A percentile compares a stretch with the other conserved stretches of the same genome.
Evolutionary conservation across 2,113 vertebrate species (phyloP).

Genomic region (Sinocyclocheilus anshuiensis): DNA sequence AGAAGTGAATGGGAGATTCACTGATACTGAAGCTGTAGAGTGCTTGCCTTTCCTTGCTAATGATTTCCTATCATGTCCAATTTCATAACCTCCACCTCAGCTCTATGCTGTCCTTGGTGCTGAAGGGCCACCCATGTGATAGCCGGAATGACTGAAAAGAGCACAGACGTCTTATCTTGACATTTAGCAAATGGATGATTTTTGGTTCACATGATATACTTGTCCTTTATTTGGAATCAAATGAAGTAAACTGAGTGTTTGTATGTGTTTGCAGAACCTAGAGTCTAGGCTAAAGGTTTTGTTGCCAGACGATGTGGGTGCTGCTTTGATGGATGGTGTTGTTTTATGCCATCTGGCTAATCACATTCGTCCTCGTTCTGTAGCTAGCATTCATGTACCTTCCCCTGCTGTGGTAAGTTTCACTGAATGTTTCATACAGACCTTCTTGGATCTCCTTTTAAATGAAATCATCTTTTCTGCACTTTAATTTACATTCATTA

Average conservation of each 20-base stretch:
- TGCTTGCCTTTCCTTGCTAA: neutral
- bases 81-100: neutral
- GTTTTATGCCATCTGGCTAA: slow-evolving; percentile 98
- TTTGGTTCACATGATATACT: neutral
- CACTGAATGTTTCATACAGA: neutral
- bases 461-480: neutral
- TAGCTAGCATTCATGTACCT: slow-evolving; percentile 96
- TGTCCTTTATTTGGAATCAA: neutral
- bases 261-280: slow-evolving; percentile 81
- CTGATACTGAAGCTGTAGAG: neutral
- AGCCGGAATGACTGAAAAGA: neutral
- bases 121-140: neutral
- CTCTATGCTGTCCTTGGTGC: slow-evolving; percentile 6
- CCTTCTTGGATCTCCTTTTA: neutral
- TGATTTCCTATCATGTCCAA: neutral
- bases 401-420: slow-evolving; percentile 95
- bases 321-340: slow-evolving; percentile 95
- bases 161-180: neutral
- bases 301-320: slow-evolving; percentile 94
- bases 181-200: neutral
- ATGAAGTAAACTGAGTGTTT: neutral
- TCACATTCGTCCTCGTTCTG: slow-evolving; percentile 95
- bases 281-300: slow-evolving; percentile 93
- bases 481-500: neutral
- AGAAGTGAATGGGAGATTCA: neutral